Base-by-base conservation (phyloP, 2,113 vertebrate species). In the Regulus satrapa region DNA sequence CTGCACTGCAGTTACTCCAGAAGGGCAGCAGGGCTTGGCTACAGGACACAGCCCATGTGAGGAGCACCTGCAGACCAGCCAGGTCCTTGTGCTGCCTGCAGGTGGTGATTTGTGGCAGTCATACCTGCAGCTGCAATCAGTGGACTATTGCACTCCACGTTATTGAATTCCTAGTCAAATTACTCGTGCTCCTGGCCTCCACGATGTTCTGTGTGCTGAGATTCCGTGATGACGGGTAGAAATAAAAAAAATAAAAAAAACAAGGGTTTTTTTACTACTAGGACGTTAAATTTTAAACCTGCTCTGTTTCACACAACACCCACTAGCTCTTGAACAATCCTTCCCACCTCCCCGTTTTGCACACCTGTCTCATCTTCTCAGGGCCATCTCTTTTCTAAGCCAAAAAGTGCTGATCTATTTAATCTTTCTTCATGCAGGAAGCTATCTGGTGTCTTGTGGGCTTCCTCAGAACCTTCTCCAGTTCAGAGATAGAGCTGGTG, bases 41-140 rank as follows among this genome's bases (percentile, higher is more conserved):
- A 3, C 48, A 87, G 69, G 31, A 58, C 1, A 13, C 12, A 13
- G 1, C 24, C 13, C 19, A 12, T 0, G 0, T 12, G 51, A 87
- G 29, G n/a, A 49, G 41, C 3, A 11, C 12, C 32, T 58, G 40
- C 46, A 77, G 64, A 23, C 3, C 23, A 20, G 56, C 0, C 1
- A 18, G 18, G 29, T 23, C 55, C 52, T 36, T 2, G 0, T 13
- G 20, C 52, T 59, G 48, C 69, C 25, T 13, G 13, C 21, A 48
- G 28, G 11, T 31, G 4, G 2, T 0, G 0, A 3, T 40, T 28
- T 62, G 18, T 14, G 20, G 28, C 7, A 9, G 45, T 48, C 45
- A 14, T 3, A 55, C 9, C 51, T 63, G 29, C 34, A 54, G 23
- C 0, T 81, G 2, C 14, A 25, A 24, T 85, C 48, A 8, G 23